A percentile compares a stretch with the other conserved stretches of the same genome.
phyloP scores from a whole-genome alignment of 2,888 invertebrate species.

The Noctua pronuba region DNA sequence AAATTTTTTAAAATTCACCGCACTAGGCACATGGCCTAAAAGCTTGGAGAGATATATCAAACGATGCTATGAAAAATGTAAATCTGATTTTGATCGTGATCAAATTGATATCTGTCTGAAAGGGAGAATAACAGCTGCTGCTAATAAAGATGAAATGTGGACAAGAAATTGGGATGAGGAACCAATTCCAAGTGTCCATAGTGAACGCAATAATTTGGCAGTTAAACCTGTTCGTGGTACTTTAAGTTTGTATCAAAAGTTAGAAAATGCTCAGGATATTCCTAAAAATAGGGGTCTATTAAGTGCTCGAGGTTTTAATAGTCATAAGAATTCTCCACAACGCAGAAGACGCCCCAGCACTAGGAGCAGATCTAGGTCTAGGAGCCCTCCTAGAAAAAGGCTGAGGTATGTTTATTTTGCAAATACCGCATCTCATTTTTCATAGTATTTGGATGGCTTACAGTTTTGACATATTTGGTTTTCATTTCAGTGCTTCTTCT shows the following conservation, averaged over 20 bases:
- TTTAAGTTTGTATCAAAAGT: conserved; percentile 91
- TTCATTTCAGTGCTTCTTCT: conserved; percentile 87
- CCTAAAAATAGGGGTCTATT: conserved; percentile 74
- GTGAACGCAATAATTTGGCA: conserved; percentile 93
- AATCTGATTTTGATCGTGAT: conserved; percentile 96
- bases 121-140: conserved; percentile 97
- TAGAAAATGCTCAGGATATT: conserved; percentile 77
- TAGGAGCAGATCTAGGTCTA: conserved; percentile 84
- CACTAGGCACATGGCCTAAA: conserved; percentile 93
- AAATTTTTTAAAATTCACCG: conserved; percentile 80
- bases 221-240: conserved; percentile 91
- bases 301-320: conserved; percentile 72
- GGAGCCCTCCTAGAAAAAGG: conserved; percentile 88
- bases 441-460: neutral
- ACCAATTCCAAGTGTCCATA: conserved; percentile 96
- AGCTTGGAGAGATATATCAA: conserved; percentile 96
- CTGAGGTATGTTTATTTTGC: conserved; percentile 77
- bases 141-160: conserved; percentile 96
- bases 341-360: conserved; percentile 81
- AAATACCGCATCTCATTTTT: too few relatives aligned
- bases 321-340: conserved; percentile 81
- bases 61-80: conserved; percentile 97
- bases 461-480: conserved; percentile 19
- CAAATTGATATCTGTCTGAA: conserved; percentile 98
- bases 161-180: conserved; percentile 98